These are phyloP conservation scores for Stomorhina lunata DNA, from an alignment of 2,888 invertebrate species.

Conservation along the genomic window DNA sequence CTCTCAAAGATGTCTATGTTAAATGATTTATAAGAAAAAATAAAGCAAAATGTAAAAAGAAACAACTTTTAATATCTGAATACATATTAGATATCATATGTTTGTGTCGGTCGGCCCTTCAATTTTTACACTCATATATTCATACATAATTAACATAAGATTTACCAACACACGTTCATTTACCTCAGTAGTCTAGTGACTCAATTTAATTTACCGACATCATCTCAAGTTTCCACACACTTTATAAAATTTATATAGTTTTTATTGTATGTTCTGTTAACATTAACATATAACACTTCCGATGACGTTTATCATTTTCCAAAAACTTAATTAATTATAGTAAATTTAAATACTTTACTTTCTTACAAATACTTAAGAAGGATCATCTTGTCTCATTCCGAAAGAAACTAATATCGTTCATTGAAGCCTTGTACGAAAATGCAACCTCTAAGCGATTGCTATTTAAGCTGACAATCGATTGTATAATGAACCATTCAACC, in stretches of 20 bases:
- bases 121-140: conserved; percentile 1
- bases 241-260: not conserved
- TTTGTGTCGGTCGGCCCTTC: conserved; percentile 40
- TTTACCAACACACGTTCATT: not conserved
- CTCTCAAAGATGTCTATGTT: conserved; percentile 3
- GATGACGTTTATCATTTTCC: not conserved
- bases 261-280: conserved; percentile 15
- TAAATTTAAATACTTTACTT: no score
- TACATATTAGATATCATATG: not conserved
- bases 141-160: not conserved
- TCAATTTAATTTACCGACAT: conserved; percentile 47
- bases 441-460: no score
- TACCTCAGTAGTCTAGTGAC: conserved; percentile 60
- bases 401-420: no score
- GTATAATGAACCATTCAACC: no score
- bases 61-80: not conserved
- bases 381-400: no score
- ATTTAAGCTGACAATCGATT: no score
- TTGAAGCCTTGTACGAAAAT: no score
- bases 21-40: not conserved
- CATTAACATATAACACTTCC: conserved; percentile 10
- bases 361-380: no score
- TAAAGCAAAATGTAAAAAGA: not conserved
- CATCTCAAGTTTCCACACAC: conserved; percentile 47
- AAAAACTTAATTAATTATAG: no score